Evolutionary conservation across 2,888 invertebrate species (phyloP), one percentile per base, ranked within the genome.

Genomic region (Hipparchia sbordonii): DNA sequence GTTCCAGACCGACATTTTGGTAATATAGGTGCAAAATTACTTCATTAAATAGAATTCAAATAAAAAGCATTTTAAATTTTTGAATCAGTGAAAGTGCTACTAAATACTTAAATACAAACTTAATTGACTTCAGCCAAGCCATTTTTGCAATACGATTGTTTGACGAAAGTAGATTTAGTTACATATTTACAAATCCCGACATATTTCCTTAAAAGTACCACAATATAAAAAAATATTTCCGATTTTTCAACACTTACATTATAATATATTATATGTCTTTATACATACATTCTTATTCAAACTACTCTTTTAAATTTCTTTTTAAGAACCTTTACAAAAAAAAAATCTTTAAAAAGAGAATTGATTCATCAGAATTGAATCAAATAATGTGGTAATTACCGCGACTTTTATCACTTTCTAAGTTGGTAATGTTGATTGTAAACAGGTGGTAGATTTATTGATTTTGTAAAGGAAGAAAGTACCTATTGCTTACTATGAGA

Each of bases 221-320:
- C 48, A 63, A 51, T 63, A 63, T 23, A 12, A 12, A 63, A 62
- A 63, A 48, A 63, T 63, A 63, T 51, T 63, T 63, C 48, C 4
- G 8, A 13, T 13, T 51, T 63, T 48, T 51, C 63, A 63, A 63
- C 62, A 62, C 13, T 51, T 10, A 63, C 6, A 8, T 10, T n/a
- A 6, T 6, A 6, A 7, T 48, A 6, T 48, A 48, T 48, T 48
- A 23, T 1, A 23, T 33, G 39, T 59, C 6, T 7, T 2, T 46
- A 4, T 63, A 57, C 6, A 23, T 23, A 23, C 5, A 23, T 51
- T 63, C 10, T 9, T 13, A 13, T 48, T 23, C 10, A 48, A 45
- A 39, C 33, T 1, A 8, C 9, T 9, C 6, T n/a, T 60, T 8
- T 23, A 23, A 13, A 13, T 56, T 56, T 6, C 8, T 23, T 57